Evolutionary conservation across 2,797 vertebrate genomes (phyloP).

Genomic region (Sebastes itinus): DNA sequence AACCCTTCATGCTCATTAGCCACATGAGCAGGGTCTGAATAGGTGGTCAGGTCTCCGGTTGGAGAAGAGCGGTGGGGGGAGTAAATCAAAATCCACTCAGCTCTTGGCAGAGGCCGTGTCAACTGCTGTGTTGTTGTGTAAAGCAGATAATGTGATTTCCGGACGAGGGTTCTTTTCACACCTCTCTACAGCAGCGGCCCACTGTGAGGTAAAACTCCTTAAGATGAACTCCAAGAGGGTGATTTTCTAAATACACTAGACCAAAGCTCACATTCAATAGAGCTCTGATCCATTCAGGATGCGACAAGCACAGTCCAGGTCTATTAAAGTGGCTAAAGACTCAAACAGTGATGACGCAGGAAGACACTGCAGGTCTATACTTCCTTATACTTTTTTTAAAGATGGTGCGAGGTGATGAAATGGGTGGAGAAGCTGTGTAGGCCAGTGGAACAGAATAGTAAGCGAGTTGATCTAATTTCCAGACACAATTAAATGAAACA

Average conservation of each 20-base stretch:
- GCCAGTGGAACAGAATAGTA: constrained; percentile 17
- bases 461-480: constrained; percentile 22
- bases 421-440: constrained; percentile 10
- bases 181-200: constrained; percentile 29
- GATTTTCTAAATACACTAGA: constrained; percentile 44
- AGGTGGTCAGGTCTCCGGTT: constrained; percentile 45
- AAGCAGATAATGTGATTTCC: constrained; percentile 76
- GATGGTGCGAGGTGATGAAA: background rate
- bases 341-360: constrained; percentile 7
- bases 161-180: constrained; percentile 53
- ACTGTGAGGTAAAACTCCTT: constrained; percentile 43
- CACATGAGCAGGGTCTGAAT: constrained; percentile 56
- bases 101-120: constrained; percentile 52
- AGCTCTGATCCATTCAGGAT: constrained; percentile 38
- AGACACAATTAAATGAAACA: constrained; percentile 12
- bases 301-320: background rate
- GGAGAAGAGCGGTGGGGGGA: constrained; percentile 30
- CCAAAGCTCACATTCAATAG: constrained; percentile 36
- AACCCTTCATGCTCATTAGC: constrained; percentile 68
- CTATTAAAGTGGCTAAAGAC: constrained; percentile 2
- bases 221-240: constrained; percentile 51
- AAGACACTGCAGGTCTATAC: background rate
- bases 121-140: constrained; percentile 59
- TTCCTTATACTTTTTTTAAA: background rate
- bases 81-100: constrained; percentile 40